A percentile compares a stretch with the other conserved stretches of the same genome.
phyloP scores from a whole-genome alignment of 1,140 invertebrate genomes.

The Thalassaphorura encarpata region DNA sequence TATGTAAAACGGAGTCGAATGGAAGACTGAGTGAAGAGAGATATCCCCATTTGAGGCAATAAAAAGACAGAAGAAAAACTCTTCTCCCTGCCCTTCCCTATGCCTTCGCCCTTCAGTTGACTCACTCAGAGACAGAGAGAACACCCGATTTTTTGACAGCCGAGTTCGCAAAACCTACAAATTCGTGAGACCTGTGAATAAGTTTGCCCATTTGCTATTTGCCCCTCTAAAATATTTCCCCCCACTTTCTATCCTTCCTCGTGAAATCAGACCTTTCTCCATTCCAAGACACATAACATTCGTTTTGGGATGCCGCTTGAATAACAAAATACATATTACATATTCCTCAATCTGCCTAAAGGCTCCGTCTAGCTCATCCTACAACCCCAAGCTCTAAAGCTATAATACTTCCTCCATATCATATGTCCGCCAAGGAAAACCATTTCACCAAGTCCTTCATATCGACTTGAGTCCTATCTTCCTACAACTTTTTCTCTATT shows the following conservation, averaged over 20 bases:
- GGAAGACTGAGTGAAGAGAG: constrained; percentile 21
- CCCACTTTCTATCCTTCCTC: constrained; percentile 12
- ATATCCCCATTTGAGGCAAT: constrained; percentile 32
- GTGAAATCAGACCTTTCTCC: constrained; percentile 30
- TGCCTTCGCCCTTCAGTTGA: no score
- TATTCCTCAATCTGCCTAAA: constrained; percentile 29
- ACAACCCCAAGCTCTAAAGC: no score
- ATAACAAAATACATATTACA: constrained; percentile 29
- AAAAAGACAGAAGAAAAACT: constrained; percentile 28
- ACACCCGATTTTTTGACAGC: constrained; percentile 30
- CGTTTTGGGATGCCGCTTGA: constrained; percentile 24
- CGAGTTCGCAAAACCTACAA: constrained; percentile 31
- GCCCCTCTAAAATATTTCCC: constrained; percentile 7
- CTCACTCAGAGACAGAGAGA: constrained; percentile 11
- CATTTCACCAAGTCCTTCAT: no score
- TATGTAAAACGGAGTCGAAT: constrained; percentile 14
- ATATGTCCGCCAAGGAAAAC: no score
- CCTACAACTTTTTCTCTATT: no score
- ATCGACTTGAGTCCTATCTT: no score
- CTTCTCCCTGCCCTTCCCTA: no score
- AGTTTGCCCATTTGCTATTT: constrained; percentile 31
- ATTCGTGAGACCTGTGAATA: constrained; percentile 33
- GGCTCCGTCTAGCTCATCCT: constrained; percentile 15
- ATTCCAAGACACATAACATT: constrained; percentile 30
- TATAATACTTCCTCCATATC: no score